Evolutionary conservation across 2,113 vertebrate genomes (phyloP), one percentile per base, ranked within the genome.

Genomic region (Elephas maximus): DNA sequence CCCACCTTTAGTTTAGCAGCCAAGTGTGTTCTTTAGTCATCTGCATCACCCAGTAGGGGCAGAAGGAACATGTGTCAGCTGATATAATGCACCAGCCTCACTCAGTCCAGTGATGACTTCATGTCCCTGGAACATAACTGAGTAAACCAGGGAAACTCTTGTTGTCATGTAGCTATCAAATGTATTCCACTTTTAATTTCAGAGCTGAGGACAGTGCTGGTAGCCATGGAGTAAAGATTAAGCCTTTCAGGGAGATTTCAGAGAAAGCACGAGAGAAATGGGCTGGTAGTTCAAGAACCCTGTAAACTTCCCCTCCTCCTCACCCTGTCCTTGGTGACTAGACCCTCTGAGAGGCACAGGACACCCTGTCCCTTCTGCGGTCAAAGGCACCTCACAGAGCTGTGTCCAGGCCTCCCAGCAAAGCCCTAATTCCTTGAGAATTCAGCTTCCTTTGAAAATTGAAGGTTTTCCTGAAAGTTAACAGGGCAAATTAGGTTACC

Each of bases 391-490:
- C 88, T 48, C 62, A n/a, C 8, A 23, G n/a, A 73, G 78, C 30
- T 60, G 15, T 85, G 30, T 62, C 37, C 93, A 86, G 37, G 30
- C 45, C 30, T 93, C 28, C 18, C 71, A 73, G 48, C 51, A 89
- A 86, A 91, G 8, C 9, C 78, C 60, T 73, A 24, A 41, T 82
- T 98, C 24, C 51, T 67, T 86, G 73, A 51, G 14, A 90, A 28
- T 30, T 71, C 84, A 73, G 30, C 20, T 96, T 96, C 33, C 17
- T 96, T 95, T 92, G 84, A 60, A 93, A 85, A 96, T 65, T 71
- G 73, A 88, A 95, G 48, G 26, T 88, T 91, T 96, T 95, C 44
- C 76, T 94, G 28, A 89, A 89, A 95, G 67, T 86, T 94, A 94
- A 71, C 33, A 89, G 33, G 85, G 53, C 81, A 88, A 88, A 80